These are phyloP conservation scores for Microctenopoma lineatum DNA, from an alignment of 2,797 vertebrate genomes.

Conservation along the genomic window DNA sequence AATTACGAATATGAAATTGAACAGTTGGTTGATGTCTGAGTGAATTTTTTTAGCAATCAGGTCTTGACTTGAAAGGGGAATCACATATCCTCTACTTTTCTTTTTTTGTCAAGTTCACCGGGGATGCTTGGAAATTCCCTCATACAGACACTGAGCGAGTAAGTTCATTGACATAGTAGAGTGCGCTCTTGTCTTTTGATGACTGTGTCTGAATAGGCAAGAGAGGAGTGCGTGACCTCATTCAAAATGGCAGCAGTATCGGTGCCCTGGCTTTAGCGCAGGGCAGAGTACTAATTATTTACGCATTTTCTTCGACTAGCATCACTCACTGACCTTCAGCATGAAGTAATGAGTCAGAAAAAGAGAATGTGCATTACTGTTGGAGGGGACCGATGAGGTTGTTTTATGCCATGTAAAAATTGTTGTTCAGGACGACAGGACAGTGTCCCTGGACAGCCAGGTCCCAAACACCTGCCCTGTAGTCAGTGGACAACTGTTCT, in stretches of 20 bases:
- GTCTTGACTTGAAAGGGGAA: constrained; percentile 14
- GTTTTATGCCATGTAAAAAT: too few species aligned
- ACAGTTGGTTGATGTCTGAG: constrained; percentile 25
- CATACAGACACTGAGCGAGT: constrained; percentile 7
- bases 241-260: constrained; percentile 26
- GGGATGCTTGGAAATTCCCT: constrained; percentile 2
- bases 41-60: constrained; percentile 6
- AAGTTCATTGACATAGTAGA: background rate
- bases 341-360: constrained; percentile 23
- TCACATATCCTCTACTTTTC: background rate
- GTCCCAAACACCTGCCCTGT: too few species aligned
- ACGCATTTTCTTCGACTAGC: constrained; percentile 25
- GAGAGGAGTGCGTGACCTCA: constrained; percentile 45
- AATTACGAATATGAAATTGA: constrained; percentile 41
- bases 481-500: too few species aligned
- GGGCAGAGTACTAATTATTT: constrained; percentile 58
- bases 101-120: constrained; percentile 10
- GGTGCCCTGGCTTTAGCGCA: constrained; percentile 32
- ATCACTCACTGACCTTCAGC: constrained; percentile 42
- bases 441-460: too few species aligned
- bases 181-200: background rate
- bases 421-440: too few species aligned
- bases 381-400: constrained; percentile 9
- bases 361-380: constrained; percentile 14
- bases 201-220: constrained; percentile 29